phyloP scores from a whole-genome alignment of 2,888 invertebrate genomes.

The Caenorhabditis plicata region DNA sequence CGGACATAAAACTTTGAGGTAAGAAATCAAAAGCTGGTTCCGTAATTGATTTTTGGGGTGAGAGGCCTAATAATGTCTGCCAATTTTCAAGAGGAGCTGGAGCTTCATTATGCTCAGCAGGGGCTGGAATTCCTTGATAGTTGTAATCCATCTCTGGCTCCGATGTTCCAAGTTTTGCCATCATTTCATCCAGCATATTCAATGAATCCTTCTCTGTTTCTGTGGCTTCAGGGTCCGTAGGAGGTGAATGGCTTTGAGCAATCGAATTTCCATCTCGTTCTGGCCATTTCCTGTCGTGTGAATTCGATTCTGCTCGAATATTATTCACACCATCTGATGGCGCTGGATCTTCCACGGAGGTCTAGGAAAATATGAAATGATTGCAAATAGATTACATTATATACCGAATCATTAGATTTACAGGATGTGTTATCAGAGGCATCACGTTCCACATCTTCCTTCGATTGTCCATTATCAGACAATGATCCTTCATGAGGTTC shows the following conservation, averaged over 20 bases:
- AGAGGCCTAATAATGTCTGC: slow-evolving; percentile 72
- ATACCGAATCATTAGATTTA: neutral
- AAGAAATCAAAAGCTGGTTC: slow-evolving; percentile 9
- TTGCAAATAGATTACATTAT: too few species aligned
- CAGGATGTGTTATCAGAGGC: neutral
- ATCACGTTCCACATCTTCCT: neutral
- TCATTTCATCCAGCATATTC: slow-evolving; percentile 6
- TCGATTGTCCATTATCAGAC: neutral
- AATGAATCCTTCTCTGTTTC: slow-evolving; percentile 17
- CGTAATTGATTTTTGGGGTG: slow-evolving; percentile 20
- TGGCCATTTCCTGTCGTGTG: slow-evolving; percentile 29
- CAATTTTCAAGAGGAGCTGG: slow-evolving; percentile 71
- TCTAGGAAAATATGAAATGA: neutral
- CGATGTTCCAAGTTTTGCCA: slow-evolving; percentile 17
- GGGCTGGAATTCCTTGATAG: slow-evolving; percentile 34
- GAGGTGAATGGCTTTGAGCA: slow-evolving; percentile 29
- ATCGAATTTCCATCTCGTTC: slow-evolving; percentile 30
- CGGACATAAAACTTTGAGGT: neutral
- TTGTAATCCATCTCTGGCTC: slow-evolving; percentile 17
- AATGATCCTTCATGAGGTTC: neutral
- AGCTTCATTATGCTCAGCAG: slow-evolving; percentile 35
- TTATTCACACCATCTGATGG: slow-evolving; percentile 31
- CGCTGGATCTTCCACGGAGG: slow-evolving; percentile 31
- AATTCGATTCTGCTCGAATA: too few species aligned
- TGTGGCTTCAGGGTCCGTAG: slow-evolving; percentile 33